phyloP scores from a whole-genome alignment of 2,888 invertebrate genomes.

The Neoitamus cyanurus region DNA sequence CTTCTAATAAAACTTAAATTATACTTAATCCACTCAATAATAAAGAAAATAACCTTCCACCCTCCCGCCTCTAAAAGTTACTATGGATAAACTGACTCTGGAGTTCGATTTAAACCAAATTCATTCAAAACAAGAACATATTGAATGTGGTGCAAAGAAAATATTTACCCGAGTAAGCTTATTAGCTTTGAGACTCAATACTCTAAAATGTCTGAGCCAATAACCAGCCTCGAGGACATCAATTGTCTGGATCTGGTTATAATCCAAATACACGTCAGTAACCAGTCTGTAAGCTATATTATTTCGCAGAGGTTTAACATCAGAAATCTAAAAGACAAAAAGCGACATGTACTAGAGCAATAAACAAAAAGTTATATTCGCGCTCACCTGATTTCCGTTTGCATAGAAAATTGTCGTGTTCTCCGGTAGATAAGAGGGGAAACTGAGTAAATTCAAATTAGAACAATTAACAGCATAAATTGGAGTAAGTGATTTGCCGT shows the following conservation, averaged over 20 bases:
- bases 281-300: slow-evolving; percentile 77
- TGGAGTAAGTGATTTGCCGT: slow-evolving; percentile 60
- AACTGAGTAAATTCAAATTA: slow-evolving; percentile 58
- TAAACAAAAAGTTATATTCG: background rate
- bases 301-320: slow-evolving; percentile 74
- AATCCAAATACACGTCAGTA: slow-evolving; percentile 80
- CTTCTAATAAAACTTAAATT: too few relatives aligned
- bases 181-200: slow-evolving; percentile 82
- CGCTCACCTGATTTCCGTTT: slow-evolving; percentile 61
- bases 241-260: slow-evolving; percentile 76
- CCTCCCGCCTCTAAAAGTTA: too few relatives aligned
- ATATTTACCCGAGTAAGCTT: slow-evolving; percentile 74
- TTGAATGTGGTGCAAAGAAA: background rate
- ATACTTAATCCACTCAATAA: too few relatives aligned
- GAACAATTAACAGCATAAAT: slow-evolving; percentile 65
- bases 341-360: background rate
- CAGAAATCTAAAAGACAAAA: slow-evolving; percentile 71
- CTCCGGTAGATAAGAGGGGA: slow-evolving; percentile 62
- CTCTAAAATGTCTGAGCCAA: slow-evolving; percentile 82
- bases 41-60: too few relatives aligned
- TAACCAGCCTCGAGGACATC: slow-evolving; percentile 79
- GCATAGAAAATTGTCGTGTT: slow-evolving; percentile 64
- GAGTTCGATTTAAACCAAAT: too few relatives aligned
- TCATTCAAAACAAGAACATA: too few relatives aligned
- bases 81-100: too few relatives aligned